Evolutionary conservation across 53 echinoderm and acorn worm species (phyloP).

Genomic region (Hippasteria phrygiana): DNA sequence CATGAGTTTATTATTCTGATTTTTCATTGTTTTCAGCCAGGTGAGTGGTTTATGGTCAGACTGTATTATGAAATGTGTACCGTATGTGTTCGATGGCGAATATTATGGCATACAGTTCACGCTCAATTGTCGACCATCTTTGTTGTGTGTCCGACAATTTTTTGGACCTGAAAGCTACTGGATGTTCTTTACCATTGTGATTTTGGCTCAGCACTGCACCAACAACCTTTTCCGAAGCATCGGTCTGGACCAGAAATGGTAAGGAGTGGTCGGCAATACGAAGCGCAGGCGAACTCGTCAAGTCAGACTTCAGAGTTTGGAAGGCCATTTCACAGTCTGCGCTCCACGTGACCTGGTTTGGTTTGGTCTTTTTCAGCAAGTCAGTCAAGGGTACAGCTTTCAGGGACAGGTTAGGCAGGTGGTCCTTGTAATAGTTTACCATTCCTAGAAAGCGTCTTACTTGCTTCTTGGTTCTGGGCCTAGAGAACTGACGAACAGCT

Average conservation of each 20-base stretch:
- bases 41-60: slow-evolving; percentile 2
- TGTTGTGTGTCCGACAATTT: slow-evolving; percentile 32
- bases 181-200: slow-evolving; percentile 20
- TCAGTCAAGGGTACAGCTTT: slow-evolving; percentile 73
- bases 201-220: slow-evolving; percentile 45
- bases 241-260: slow-evolving; percentile 24
- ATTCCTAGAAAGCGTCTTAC: slow-evolving; percentile 72
- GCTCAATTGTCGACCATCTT: slow-evolving; percentile 10
- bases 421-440: slow-evolving; percentile 72
- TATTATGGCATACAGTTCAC: slow-evolving; percentile 30
- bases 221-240: slow-evolving; percentile 37
- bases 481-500: slow-evolving; percentile 52
- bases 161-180: slow-evolving; percentile 5
- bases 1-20: slow-evolving; percentile 17
- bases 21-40: slow-evolving; percentile 25
- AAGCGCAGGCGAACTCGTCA: slow-evolving; percentile 16
- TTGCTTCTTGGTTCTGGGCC: slow-evolving; percentile 70
- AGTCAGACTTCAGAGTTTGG: slow-evolving; percentile 1
- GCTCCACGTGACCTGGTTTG: neutral
- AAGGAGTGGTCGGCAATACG: neutral
- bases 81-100: slow-evolving; percentile 13
- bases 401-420: slow-evolving; percentile 58
- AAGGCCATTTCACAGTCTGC: slow-evolving; percentile 23
- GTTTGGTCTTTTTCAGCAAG: slow-evolving; percentile 41
- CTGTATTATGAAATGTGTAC: slow-evolving; percentile 8